Evolutionary conservation across 2,888 invertebrate genomes (phyloP), one percentile per base, ranked within the genome.

Genomic region (Seira ritae): DNA sequence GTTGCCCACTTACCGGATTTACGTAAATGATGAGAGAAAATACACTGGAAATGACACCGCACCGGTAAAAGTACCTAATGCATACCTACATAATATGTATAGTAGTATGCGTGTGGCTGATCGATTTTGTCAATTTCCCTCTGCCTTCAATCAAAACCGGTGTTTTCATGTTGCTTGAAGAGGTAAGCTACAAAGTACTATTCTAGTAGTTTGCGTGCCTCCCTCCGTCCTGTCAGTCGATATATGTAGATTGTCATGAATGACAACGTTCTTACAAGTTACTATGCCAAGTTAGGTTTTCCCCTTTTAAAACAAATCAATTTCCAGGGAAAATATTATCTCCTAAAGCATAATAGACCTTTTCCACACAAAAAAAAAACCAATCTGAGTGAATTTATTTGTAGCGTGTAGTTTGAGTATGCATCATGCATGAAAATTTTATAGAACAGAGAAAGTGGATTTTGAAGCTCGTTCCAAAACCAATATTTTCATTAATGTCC

Each of bases 61-160:
- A n/a, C n/a, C n/a, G n/a, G n/a, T n/a, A n/a, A n/a, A n/a, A n/a
- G n/a, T n/a, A n/a, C n/a, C n/a, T n/a, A n/a, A n/a, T n/a, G 50
- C 15, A 31, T 31, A 31, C n/a, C n/a, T n/a, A n/a, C n/a, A 31
- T 31, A 31, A 8, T 31, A 8, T 31, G 31, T 31, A 50, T 50
- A n/a, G n/a, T n/a, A n/a, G 50, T 50, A n/a, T 50, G 50, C 50
- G 50, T 50, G 50, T 50, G 50, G 50, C 50, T n/a, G 50, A 50
- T 50, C 50, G 50, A 50, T 50, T 50, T 50, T 50, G 50, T 50
- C 3, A 50, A n/a, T 50, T 50, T 50, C 50, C 17, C 3, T 50
- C 12, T 50, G 6, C 50, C 50, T 50, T 50, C 50, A 50, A 50
- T 50, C 50, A 50, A 50, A 50, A 50, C 15, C 17, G 17, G 15